Evolutionary conservation across 2,888 invertebrate genomes (phyloP), one percentile per base, ranked within the genome.

Genomic region (Falcaria lacertinaria): DNA sequence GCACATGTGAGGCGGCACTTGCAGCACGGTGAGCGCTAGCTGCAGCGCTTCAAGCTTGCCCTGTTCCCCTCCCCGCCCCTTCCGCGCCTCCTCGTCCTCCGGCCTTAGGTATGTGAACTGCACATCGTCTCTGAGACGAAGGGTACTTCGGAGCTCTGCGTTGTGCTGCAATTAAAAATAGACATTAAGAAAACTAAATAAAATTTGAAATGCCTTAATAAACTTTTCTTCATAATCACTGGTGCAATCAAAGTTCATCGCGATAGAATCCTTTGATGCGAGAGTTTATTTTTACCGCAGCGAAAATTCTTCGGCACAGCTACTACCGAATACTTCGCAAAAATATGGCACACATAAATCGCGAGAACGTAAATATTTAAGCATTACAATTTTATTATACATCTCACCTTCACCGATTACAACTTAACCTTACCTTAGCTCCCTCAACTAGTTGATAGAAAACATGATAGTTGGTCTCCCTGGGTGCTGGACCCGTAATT

Each of bases 371-470:
- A n/a, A n/a, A n/a, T n/a, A n/a, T n/a, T n/a, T n/a, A n/a, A n/a
- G n/a, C n/a, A n/a, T n/a, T n/a, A n/a, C n/a, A n/a, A n/a, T n/a
- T n/a, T n/a, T n/a, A n/a, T n/a, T n/a, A n/a, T n/a, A n/a, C n/a
- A n/a, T n/a, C n/a, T n/a, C n/a, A n/a, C n/a, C n/a, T n/a, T n/a
- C n/a, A n/a, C n/a, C n/a, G n/a, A n/a, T n/a, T n/a, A n/a, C n/a
- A n/a, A n/a, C n/a, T n/a, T n/a, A n/a, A n/a, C 34, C 42, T 59
- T 73, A 93, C 93, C 90, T 93, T 94, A 33, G 95, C 96, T 33
- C 95, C 97, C 59, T 96, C 96, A 2, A 96, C 95, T 44, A 97
- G 90, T 71, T 97, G 96, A 80, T 97, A 97, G 80, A 97, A 95
- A 32, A 97, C 97, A 71, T 97, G 97, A 74, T 97, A 97, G 79